Conservation (phyloP, 2,888 invertebrate genomes). For the Ganaspis brasiliensis region DNA sequence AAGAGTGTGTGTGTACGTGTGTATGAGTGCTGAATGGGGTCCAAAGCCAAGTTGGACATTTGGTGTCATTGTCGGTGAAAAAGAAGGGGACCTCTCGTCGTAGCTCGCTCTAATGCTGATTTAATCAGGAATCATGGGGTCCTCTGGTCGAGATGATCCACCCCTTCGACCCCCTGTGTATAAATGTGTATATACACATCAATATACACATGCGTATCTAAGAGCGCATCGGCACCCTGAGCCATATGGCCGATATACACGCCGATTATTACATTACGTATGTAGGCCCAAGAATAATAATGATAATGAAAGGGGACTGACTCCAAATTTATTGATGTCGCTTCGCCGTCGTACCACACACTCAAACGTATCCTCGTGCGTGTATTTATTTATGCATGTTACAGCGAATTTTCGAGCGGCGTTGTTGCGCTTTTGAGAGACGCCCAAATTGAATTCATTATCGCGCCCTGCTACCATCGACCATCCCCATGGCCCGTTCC, state of each 20-base stretch:
- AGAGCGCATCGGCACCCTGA: conserved; percentile 53
- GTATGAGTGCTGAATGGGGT: no score
- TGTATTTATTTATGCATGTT: conserved; percentile 7
- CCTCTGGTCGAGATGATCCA: conserved; percentile 34
- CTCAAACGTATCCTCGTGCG: neutral
- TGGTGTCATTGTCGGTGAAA: conserved; percentile 75
- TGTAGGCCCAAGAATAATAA: conserved; percentile 77
- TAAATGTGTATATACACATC: neutral
- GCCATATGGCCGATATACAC: conserved; percentile 79
- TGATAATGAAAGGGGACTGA: conserved; percentile 62
- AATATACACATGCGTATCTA: conserved; percentile 33
- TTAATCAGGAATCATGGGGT: conserved; percentile 76
- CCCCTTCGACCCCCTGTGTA: conserved; percentile 50
- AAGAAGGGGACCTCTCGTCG: conserved; percentile 61
- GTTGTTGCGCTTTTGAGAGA: conserved; percentile 78
- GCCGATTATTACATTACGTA: conserved; percentile 80
- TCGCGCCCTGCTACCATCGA: conserved; percentile 64
- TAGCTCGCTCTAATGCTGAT: conserved; percentile 77
- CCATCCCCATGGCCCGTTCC: conserved; percentile 49
- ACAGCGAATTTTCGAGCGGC: conserved; percentile 55
- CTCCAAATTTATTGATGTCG: conserved; percentile 47
- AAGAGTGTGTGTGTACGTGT: conserved; percentile 55
- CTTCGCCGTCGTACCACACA: conserved; percentile 11
- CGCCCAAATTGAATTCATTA: conserved; percentile 79
- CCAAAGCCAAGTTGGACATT: conserved; percentile 71